Conservation (phyloP, 37 sponge, comb jelly and placozoan species). For the Bolinopsis microptera region DNA sequence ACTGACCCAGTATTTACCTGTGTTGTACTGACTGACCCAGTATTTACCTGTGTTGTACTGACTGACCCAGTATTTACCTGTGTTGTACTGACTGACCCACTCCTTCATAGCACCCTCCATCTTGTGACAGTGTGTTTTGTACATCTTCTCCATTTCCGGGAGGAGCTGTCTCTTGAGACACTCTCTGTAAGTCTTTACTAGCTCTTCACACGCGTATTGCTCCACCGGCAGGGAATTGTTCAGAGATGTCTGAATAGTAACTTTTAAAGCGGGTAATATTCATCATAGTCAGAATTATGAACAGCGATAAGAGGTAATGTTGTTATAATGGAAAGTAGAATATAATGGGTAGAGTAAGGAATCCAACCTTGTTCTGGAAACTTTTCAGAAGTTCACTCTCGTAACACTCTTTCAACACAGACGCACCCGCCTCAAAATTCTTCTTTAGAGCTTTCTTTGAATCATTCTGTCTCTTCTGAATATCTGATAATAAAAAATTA, state of each 20-base stretch:
- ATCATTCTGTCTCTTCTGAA: not conserved
- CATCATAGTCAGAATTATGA: too few relatives aligned
- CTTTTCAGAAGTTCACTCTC: not conserved
- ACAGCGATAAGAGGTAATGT: too few relatives aligned
- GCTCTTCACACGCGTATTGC: constrained; percentile 15
- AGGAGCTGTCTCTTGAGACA: not conserved
- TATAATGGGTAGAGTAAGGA: too few relatives aligned
- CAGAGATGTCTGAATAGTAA: not conserved
- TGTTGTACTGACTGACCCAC: not conserved
- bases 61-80: too few relatives aligned
- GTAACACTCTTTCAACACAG: not conserved
- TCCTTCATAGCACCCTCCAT: not conserved
- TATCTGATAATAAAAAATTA: not conserved
- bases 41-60: too few relatives aligned
- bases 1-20: too few relatives aligned
- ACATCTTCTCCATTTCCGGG: constrained; percentile 26
- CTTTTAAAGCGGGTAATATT: too few relatives aligned
- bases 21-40: too few relatives aligned
- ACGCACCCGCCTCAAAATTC: not conserved
- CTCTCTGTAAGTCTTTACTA: not conserved
- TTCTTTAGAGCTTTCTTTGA: not conserved
- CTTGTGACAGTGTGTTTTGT: constrained; percentile 6
- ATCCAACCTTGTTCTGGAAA: not conserved
- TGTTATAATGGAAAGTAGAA: too few relatives aligned
- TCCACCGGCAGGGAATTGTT: not conserved